These are phyloP conservation scores for Remorina albescens DNA, from an alignment of 2,797 vertebrate species.

Conservation along the genomic window DNA sequence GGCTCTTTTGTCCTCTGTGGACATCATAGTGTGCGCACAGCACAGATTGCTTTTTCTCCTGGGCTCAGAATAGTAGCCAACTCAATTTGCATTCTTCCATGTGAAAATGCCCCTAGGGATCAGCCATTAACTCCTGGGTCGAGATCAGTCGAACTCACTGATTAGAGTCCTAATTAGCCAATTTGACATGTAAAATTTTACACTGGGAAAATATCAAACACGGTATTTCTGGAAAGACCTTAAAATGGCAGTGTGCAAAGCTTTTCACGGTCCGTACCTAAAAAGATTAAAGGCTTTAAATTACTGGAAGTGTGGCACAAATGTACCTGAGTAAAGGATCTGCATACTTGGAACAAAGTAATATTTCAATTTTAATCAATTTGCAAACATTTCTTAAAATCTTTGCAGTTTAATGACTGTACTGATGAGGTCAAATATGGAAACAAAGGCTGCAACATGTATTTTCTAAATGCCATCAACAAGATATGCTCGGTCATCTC, in stretches of 20 bases:
- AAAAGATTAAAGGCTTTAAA: too few relatives aligned
- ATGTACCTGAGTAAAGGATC: too few relatives aligned
- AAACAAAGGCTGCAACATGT: too few relatives aligned
- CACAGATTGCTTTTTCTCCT: conserved; percentile 24
- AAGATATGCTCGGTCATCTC: not conserved
- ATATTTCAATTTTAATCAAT: too few relatives aligned
- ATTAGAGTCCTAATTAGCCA: not conserved
- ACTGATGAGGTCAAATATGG: too few relatives aligned
- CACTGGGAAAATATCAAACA: not conserved
- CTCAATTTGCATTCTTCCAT: conserved; percentile 34
- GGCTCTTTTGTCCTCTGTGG: not conserved
- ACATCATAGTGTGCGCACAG: not conserved
- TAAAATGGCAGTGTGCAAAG: not conserved
- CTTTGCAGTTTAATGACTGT: too few relatives aligned
- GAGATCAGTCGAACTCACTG: conserved; percentile 19
- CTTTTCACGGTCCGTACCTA: too few relatives aligned
- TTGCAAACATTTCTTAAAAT: too few relatives aligned
- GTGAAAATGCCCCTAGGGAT: conserved; percentile 14
- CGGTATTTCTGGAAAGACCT: not conserved
- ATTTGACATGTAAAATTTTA: conserved; percentile 8
- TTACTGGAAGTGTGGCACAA: too few relatives aligned
- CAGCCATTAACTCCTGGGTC: conserved; percentile 16
- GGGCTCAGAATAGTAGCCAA: conserved; percentile 2
- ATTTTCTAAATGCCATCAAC: not conserved
- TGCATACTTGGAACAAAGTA: too few relatives aligned